phyloP scores from a whole-genome alignment of 2,113 vertebrate species.

The Peucedramus taeniatus region DNA sequence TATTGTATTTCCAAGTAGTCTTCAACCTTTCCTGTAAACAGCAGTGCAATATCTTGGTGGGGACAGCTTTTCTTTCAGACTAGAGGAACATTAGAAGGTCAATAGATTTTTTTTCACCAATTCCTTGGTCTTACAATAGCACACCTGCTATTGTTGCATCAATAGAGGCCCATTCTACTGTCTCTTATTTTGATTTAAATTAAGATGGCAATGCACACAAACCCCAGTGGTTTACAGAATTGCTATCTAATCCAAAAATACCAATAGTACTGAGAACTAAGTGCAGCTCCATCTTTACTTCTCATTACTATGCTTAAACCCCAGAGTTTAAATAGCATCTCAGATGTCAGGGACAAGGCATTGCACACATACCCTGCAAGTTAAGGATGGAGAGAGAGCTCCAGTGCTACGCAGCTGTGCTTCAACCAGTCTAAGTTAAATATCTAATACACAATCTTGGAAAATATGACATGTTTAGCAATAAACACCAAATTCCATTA shows the following conservation, averaged over 20 bases:
- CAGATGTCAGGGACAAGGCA: not conserved
- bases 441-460: not conserved
- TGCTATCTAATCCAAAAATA: not conserved
- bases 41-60: not conserved
- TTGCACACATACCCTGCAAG: not conserved
- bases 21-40: not conserved
- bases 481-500: not conserved
- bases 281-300: not conserved
- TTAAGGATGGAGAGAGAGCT: not conserved
- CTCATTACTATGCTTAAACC: not conserved
- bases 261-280: not conserved
- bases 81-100: not conserved
- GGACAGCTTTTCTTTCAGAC: not conserved
- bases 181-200: not conserved
- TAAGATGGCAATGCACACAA: not conserved
- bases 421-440: not conserved
- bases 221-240: not conserved
- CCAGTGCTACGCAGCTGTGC: not conserved
- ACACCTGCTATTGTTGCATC: not conserved
- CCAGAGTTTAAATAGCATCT: not conserved
- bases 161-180: not conserved
- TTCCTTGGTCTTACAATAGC: not conserved
- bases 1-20: not conserved
- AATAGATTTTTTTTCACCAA: not conserved
- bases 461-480: not conserved